Evolutionary conservation across 2,888 invertebrate species (phyloP).

Genomic region (Yponomeuta malinellus): DNA sequence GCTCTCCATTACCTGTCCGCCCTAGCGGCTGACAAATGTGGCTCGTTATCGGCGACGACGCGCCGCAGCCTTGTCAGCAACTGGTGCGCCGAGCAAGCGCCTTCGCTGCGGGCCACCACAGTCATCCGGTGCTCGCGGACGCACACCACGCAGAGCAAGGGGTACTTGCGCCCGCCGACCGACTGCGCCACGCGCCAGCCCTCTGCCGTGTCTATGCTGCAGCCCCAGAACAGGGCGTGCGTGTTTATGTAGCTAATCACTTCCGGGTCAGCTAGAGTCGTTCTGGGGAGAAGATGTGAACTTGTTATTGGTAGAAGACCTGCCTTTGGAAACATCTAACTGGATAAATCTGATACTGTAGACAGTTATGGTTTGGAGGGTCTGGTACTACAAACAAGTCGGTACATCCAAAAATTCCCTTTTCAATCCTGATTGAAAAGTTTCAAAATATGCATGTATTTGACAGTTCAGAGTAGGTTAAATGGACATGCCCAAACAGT

Average conservation of each 20-base stretch:
- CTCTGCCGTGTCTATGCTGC: conserved; percentile 90
- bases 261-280: conserved; percentile 81
- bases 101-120: conserved; percentile 92
- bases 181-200: conserved; percentile 95
- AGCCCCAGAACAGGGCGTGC: conserved; percentile 95
- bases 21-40: conserved; percentile 89
- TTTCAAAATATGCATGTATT: too few relatives aligned
- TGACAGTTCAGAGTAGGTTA: too few relatives aligned
- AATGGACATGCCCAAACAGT: too few relatives aligned
- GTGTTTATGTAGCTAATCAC: conserved; percentile 89
- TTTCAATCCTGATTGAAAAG: too few relatives aligned
- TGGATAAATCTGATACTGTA: too few relatives aligned
- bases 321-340: too few relatives aligned
- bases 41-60: conserved; percentile 90
- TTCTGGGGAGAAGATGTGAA: conserved; percentile 52
- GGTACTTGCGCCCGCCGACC: conserved; percentile 86
- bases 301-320: background rate
- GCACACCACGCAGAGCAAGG: conserved; percentile 93
- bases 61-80: conserved; percentile 83
- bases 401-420: too few relatives aligned
- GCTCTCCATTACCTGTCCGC: conserved; percentile 80
- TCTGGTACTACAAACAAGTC: too few relatives aligned
- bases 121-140: conserved; percentile 95
- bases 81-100: conserved; percentile 83
- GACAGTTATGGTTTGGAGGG: too few relatives aligned